Evolutionary conservation across 2,797 vertebrate species (phyloP).

Genomic region (Lacerta bilineata): DNA sequence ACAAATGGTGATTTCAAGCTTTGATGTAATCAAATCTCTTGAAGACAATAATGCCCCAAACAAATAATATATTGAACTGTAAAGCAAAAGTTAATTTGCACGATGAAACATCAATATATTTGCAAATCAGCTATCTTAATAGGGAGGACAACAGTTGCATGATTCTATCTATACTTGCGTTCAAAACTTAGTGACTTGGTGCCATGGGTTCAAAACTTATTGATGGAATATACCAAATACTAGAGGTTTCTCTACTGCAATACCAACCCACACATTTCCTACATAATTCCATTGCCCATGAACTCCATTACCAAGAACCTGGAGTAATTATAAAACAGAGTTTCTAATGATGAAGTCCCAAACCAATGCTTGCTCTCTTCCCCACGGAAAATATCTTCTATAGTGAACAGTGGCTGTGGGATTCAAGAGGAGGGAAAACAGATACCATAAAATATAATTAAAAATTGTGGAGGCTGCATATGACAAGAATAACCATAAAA

Average conservation of each 20-base stretch:
- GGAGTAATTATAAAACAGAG: slow-evolving; percentile 79
- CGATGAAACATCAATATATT: slow-evolving; percentile 53
- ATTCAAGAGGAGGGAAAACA: slow-evolving; percentile 85
- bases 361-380: slow-evolving; percentile 76
- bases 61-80: slow-evolving; percentile 55
- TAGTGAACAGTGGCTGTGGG: slow-evolving; percentile 81
- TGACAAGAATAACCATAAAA: slow-evolving; percentile 90
- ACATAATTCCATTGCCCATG: slow-evolving; percentile 71
- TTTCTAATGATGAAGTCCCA: slow-evolving; percentile 77
- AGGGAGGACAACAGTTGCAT: slow-evolving; percentile 49
- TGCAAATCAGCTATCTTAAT: slow-evolving; percentile 58
- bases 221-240: slow-evolving; percentile 45
- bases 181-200: neutral
- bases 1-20: slow-evolving; percentile 56
- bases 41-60: slow-evolving; percentile 53
- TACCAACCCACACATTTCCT: slow-evolving; percentile 66
- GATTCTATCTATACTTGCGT: slow-evolving; percentile 45
- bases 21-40: slow-evolving; percentile 45
- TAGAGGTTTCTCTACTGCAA: slow-evolving; percentile 58
- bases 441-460: slow-evolving; percentile 89
- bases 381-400: slow-evolving; percentile 81
- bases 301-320: slow-evolving; percentile 70
- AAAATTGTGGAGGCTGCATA: slow-evolving; percentile 88
- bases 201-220: neutral
- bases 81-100: slow-evolving; percentile 61